These are phyloP conservation scores for Lota lota DNA, from an alignment of 2,113 vertebrate species.

Conservation along the genomic window DNA sequence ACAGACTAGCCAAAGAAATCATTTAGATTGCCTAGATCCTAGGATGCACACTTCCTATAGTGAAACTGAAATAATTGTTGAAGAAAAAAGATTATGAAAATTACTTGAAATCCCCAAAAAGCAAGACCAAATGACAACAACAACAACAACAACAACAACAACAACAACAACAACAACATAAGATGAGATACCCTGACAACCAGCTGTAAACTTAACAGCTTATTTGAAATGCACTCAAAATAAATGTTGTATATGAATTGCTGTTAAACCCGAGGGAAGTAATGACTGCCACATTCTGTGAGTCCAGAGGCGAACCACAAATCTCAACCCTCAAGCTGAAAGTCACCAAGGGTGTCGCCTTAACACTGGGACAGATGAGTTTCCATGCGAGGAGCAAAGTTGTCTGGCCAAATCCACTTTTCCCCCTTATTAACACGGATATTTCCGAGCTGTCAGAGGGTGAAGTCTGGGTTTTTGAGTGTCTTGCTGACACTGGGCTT, in stretches of 20 bases:
- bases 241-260: constrained; percentile 18
- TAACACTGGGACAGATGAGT: constrained; percentile 66
- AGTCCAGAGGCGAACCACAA: constrained; percentile 35
- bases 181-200: neutral
- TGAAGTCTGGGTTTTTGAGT: constrained; percentile 74
- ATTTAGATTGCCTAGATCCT: too few relatives aligned
- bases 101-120: too few relatives aligned
- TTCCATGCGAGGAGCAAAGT: constrained; percentile 72
- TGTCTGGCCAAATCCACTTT: constrained; percentile 78
- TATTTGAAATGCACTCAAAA: constrained; percentile 24
- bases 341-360: constrained; percentile 67
- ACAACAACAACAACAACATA: neutral
- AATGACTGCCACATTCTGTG: constrained; percentile 37
- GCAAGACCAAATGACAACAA: too few relatives aligned
- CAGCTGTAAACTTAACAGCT: constrained; percentile 4
- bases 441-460: constrained; percentile 76
- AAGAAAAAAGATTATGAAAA: too few relatives aligned
- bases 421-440: constrained; percentile 74
- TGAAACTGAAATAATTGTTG: too few relatives aligned
- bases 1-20: too few relatives aligned
- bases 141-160: neutral
- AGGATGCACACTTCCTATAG: too few relatives aligned
- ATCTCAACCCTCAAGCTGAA: constrained; percentile 45
- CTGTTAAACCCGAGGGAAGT: constrained; percentile 34
- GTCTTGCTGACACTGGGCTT: constrained; percentile 65